Evolutionary conservation across 2,888 invertebrate species (phyloP).

Genomic region (Argyresthia albistria): DNA sequence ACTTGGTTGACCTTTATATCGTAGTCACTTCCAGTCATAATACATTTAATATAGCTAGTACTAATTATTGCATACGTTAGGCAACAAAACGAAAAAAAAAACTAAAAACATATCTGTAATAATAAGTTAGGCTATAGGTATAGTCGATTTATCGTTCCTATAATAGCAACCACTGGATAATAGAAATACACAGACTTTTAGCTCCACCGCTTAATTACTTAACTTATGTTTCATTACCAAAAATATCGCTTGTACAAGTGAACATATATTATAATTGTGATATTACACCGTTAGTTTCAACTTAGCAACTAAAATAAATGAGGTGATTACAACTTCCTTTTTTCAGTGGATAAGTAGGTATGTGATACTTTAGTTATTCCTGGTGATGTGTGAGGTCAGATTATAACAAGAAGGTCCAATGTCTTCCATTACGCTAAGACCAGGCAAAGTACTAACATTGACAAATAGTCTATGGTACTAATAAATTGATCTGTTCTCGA

Average conservation of each 20-base stretch:
- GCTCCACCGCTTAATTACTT: conserved; percentile 53
- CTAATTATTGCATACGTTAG: not conserved
- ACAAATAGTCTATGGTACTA: too few species aligned
- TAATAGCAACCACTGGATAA: conserved; percentile 37
- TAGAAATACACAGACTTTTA: conserved; percentile 25
- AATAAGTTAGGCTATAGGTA: conserved; percentile 2
- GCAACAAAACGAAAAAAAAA: not conserved
- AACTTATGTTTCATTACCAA: conserved; percentile 28
- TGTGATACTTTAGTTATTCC: conserved; percentile 4
- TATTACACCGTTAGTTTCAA: conserved; percentile 29
- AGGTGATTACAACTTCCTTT: not conserved
- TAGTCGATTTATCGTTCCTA: conserved; percentile 54
- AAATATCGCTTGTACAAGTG: conserved; percentile 11
- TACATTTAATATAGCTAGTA: conserved; percentile 19
- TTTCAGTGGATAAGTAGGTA: conserved; percentile 3
- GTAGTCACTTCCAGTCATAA: conserved; percentile 73
- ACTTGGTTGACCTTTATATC: conserved; percentile 53
- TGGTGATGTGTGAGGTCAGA: not conserved
- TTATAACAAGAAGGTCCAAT: conserved; percentile 21
- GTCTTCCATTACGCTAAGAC: conserved; percentile 36
- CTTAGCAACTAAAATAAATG: too few species aligned
- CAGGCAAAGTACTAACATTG: conserved; percentile 18
- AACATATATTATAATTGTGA: conserved; percentile 40
- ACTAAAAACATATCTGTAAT: conserved; percentile 1
- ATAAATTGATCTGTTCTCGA: conserved; percentile 14